Base-by-base conservation (phyloP, 2,888 invertebrate genomes). In the Tubulanus polymorphus region DNA sequence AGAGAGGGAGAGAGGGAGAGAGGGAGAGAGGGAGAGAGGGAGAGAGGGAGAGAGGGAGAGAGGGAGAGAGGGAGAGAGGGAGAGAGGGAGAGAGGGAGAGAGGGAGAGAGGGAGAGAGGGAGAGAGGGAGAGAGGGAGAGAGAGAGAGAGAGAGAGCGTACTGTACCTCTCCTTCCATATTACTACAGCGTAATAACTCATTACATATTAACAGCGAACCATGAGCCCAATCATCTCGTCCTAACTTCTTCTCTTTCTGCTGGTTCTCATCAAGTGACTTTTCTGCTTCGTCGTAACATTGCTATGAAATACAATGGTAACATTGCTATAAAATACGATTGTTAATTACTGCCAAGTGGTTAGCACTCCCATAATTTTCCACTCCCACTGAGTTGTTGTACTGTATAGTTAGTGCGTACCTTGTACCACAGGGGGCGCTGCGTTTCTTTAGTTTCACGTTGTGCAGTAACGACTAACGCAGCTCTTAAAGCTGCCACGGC, bases 401-500 rank as follows among this genome's bases (percentile, higher is more conserved):
- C 8, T 45, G 18, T n/a, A 45, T 20, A 45, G 8, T 15, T 10
- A 23, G 23, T 6, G 37, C 63, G 48, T 56, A 80, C 81, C 73
- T 73, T 79, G 70, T 82, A 86, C 93, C 94, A 95, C 65, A 87
- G 88, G 0, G 91, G 89, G 73, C 88, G 90, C 65, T 90, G 89
- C 37, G 88, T 88, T 74, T 93, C 93, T 75, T 92, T 93, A 0
- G 91, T 89, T 81, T 99, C 99, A 58, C 99, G 84, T 74, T 96
- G 96, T 1, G 95, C 89, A 0, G 93, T 95, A 0, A 97, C 93
- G 0, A 93, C 89, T 5, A 99, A 81, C 0, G 95, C 96, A 25
- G 95, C 93, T 68, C 94, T 84, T n/a, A 99, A 80, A 0, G 97
- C 95, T 70, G 93, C 91, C 0, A 91, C 93, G 0, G 95, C 94